Evolutionary conservation across 1,140 invertebrate species (phyloP).

Genomic region (Achatina immaculata): DNA sequence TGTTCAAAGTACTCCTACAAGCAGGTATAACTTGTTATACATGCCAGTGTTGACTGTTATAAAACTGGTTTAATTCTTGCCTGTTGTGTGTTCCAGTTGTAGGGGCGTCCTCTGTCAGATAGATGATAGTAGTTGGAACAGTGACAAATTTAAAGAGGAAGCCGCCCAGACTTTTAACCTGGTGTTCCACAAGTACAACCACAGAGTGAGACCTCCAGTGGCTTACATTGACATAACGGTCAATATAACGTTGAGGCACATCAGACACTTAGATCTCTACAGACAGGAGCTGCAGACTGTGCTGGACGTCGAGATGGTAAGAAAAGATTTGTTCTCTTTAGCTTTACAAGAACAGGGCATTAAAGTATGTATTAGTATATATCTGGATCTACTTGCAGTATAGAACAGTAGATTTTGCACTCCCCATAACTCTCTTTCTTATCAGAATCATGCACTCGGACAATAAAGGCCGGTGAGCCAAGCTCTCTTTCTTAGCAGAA

Average conservation of each 20-base stretch:
- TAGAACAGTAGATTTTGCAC: background rate
- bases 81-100: no score
- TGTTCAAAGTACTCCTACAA: no score
- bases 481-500: no score
- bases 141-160: slow-evolving; percentile 46
- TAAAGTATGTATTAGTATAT: background rate
- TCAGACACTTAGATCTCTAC: slow-evolving; percentile 44
- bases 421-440: no score
- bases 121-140: background rate
- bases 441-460: no score
- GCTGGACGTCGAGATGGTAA: slow-evolving; percentile 48
- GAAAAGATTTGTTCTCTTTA: no score
- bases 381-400: background rate
- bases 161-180: slow-evolving; percentile 50
- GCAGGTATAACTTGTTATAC: no score
- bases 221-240: slow-evolving; percentile 40
- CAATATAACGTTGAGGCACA: slow-evolving; percentile 40
- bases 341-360: background rate
- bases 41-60: no score
- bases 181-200: slow-evolving; percentile 53
- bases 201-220: slow-evolving; percentile 47
- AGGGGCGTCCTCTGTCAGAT: background rate
- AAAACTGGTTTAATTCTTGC: no score
- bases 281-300: slow-evolving; percentile 46
- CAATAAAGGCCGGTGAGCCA: no score